Percentiles rank a stretch among this genome's conserved stretches.
phyloP scores from a whole-genome alignment of 2,113 vertebrate species.

The Zosterops japonicus region DNA sequence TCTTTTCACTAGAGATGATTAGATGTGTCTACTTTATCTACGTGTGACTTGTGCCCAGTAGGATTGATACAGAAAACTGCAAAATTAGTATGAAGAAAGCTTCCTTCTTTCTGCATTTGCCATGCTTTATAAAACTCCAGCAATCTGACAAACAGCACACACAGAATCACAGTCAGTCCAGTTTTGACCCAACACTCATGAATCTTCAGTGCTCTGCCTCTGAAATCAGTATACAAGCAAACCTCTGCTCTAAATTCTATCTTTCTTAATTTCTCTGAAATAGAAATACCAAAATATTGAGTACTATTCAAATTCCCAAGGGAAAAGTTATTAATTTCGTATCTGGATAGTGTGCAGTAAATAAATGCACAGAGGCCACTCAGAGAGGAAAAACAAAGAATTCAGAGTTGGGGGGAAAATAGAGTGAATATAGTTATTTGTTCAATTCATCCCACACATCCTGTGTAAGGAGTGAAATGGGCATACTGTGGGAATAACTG shows the following conservation, averaged over 20 bases:
- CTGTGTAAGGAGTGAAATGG: background rate
- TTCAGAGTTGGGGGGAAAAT: rapidly evolving
- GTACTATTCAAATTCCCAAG: background rate
- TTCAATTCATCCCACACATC: background rate
- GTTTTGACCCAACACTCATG: background rate
- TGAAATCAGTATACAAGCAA: background rate
- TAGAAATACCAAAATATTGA: background rate
- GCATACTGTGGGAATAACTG: background rate
- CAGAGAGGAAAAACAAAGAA: background rate
- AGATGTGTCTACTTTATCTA: background rate
- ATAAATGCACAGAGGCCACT: background rate
- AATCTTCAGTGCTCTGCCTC: background rate
- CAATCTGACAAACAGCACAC: background rate
- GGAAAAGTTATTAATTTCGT: background rate
- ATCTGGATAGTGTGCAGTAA: background rate
- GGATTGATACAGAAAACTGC: background rate
- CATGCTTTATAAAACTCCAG: background rate
- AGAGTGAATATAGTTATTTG: background rate
- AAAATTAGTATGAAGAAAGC: background rate
- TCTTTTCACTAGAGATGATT: background rate
- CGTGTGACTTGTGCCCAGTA: background rate
- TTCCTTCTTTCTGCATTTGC: background rate
- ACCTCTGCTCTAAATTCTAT: background rate
- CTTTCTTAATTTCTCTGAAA: background rate
- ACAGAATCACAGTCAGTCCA: background rate